Evolutionary conservation across 2,797 vertebrate genomes (phyloP).

Genomic region (Poecilia gillii): DNA sequence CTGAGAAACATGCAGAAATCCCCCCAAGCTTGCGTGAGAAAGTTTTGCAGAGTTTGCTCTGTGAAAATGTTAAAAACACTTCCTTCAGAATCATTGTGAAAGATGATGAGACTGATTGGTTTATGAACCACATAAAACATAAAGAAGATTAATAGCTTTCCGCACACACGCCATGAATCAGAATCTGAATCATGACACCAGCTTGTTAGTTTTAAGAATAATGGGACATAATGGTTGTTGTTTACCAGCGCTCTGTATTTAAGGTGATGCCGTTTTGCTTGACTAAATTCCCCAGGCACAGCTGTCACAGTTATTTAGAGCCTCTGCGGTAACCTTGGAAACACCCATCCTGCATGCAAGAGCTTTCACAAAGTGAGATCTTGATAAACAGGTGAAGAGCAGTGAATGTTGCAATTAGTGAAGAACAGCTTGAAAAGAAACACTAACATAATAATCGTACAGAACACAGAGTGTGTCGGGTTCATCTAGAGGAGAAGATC

Average conservation of each 20-base stretch:
- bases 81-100: background rate
- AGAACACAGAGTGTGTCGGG: conserved; percentile 20
- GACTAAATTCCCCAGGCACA: conserved; percentile 73
- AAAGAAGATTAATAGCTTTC: conserved; percentile 2
- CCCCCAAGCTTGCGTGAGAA: background rate
- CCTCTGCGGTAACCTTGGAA: conserved; percentile 78
- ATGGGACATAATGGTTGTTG: conserved; percentile 51
- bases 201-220: conserved; percentile 52
- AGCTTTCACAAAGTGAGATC: conserved; percentile 67
- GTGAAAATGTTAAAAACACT: background rate
- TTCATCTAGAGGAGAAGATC: conserved; percentile 46
- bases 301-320: conserved; percentile 78
- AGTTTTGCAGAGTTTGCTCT: background rate
- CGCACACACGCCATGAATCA: conserved; percentile 22
- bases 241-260: conserved; percentile 66
- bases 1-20: background rate
- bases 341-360: conserved; percentile 66
- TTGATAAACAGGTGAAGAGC: conserved; percentile 71
- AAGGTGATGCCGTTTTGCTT: conserved; percentile 72
- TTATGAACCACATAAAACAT: background rate
- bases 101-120: background rate
- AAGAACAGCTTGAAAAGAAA: conserved; percentile 22
- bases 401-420: conserved; percentile 51
- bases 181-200: conserved; percentile 36
- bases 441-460: conserved; percentile 28